These are phyloP conservation scores for Myiothlypis coronata DNA, from an alignment of 2,797 vertebrate species.

Conservation along the genomic window DNA sequence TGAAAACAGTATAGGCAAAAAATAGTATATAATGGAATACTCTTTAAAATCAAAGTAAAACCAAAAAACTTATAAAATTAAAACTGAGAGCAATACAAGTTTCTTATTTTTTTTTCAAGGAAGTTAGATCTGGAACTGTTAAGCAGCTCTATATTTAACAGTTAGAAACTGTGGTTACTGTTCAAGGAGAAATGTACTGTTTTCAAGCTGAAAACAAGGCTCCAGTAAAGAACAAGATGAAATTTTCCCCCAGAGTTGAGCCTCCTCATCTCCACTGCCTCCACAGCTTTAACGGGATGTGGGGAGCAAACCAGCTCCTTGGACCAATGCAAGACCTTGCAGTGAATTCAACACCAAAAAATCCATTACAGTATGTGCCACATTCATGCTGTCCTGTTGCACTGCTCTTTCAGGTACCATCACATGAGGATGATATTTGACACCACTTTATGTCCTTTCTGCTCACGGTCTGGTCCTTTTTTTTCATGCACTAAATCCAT, in stretches of 20 bases:
- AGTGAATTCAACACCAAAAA: background rate
- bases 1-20: no score
- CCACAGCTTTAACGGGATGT: background rate
- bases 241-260: background rate
- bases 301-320: background rate
- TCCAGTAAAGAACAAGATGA: background rate
- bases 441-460: background rate
- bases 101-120: background rate
- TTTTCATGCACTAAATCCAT: background rate
- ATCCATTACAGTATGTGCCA: background rate
- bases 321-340: background rate
- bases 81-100: background rate
- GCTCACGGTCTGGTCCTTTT: background rate
- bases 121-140: background rate
- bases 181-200: background rate
- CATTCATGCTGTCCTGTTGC: background rate
- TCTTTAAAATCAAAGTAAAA: background rate
- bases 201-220: background rate
- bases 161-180: background rate
- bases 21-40: no score
- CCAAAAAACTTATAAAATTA: background rate
- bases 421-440: background rate
- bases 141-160: background rate
- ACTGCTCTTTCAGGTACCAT: background rate
- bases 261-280: background rate